phyloP scores from a whole-genome alignment of 2,888 invertebrate species.

The Cephus pulcher region DNA sequence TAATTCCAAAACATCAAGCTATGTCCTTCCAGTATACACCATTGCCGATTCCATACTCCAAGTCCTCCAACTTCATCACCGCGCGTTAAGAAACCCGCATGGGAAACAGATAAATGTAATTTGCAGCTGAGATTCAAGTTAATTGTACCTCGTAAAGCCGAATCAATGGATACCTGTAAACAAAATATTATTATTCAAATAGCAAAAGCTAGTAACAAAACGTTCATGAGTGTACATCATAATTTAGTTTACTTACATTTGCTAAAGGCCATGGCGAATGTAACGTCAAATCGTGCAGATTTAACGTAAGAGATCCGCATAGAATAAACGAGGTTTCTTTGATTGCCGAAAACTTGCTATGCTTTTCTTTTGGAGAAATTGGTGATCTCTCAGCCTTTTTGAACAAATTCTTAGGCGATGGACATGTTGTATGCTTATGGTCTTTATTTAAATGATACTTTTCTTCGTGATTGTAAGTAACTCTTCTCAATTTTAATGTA shows the following conservation, averaged over 20 bases:
- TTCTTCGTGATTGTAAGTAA: constrained; percentile 53
- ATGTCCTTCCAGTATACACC: constrained; percentile 68
- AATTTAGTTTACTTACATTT: constrained; percentile 28
- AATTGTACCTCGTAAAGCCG: constrained; percentile 50
- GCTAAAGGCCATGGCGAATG: constrained; percentile 47
- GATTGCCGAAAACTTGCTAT: constrained; percentile 30
- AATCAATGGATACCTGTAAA: constrained; percentile 37
- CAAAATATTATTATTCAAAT: neutral
- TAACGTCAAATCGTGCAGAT: constrained; percentile 48
- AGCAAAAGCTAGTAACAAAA: neutral
- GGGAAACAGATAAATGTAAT: constrained; percentile 48
- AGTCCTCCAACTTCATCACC: constrained; percentile 62
- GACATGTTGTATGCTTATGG: constrained; percentile 42
- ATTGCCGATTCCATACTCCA: constrained; percentile 70
- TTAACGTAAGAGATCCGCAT: constrained; percentile 45
- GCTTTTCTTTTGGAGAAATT: constrained; percentile 30
- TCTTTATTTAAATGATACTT: constrained; percentile 54
- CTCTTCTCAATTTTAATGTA: constrained; percentile 64
- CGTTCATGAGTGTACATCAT: neutral
- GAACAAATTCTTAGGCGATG: constrained; percentile 48
- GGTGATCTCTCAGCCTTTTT: constrained; percentile 27
- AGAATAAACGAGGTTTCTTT: constrained; percentile 45
- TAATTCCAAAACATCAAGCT: constrained; percentile 68
- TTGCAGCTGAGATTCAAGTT: constrained; percentile 47
- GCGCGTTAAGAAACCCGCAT: constrained; percentile 69